A percentile compares a stretch with the other conserved stretches of the same genome.
Evolutionary conservation across 2,113 vertebrate species (phyloP).

Genomic region (Machaerirhynchus nigripectus): DNA sequence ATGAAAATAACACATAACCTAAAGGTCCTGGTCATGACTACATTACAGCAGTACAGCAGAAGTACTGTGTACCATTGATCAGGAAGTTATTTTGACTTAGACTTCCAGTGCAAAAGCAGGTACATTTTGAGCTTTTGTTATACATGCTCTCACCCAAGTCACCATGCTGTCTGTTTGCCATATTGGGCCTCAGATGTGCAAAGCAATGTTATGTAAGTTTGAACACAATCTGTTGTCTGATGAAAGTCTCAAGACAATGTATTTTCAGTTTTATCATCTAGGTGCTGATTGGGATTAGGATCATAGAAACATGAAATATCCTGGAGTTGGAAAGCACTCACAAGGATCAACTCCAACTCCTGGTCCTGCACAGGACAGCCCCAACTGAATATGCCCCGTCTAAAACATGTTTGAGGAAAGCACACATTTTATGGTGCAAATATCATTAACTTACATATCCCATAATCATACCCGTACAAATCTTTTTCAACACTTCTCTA

Average conservation of each 20-base stretch:
- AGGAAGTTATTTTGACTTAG: background rate
- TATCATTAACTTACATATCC: background rate
- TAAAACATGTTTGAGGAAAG: background rate
- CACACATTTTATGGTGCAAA: background rate
- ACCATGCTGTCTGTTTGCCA: background rate
- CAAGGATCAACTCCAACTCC: background rate
- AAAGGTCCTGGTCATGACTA: background rate
- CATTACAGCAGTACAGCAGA: background rate
- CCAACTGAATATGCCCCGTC: background rate
- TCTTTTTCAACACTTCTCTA: background rate
- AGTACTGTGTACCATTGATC: background rate
- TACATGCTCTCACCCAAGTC: background rate
- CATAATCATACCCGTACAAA: background rate
- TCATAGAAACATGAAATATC: background rate
- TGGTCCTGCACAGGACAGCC: background rate
- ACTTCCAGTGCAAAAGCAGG: background rate
- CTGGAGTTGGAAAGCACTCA: background rate
- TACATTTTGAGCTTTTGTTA: background rate
- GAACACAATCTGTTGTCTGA: background rate
- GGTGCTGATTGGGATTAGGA: background rate
- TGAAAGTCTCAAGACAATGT: background rate
- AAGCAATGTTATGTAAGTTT: background rate
- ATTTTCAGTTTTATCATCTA: background rate
- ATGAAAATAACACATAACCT: background rate
- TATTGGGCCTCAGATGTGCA: background rate